A percentile compares a stretch with the other conserved stretches of the same genome.
Evolutionary conservation across 2,888 invertebrate genomes (phyloP).

Genomic region (Erynnis tages): DNA sequence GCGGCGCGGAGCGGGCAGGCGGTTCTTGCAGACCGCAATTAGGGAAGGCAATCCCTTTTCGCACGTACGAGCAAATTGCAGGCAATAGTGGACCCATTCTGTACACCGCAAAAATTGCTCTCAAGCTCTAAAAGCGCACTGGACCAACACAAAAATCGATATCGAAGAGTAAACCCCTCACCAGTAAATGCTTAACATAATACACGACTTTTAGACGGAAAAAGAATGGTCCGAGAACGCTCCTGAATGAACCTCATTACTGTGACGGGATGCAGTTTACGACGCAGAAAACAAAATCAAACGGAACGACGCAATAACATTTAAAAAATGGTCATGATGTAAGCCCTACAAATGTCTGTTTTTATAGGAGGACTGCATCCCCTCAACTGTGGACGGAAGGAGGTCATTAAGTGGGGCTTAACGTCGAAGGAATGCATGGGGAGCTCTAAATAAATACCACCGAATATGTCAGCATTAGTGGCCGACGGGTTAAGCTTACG

Average conservation of each 20-base stretch:
- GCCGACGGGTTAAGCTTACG: constrained; percentile 48
- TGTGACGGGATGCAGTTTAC: background rate
- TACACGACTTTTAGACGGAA: too few relatives aligned
- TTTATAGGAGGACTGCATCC: constrained; percentile 30
- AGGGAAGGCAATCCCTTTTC: constrained; percentile 64
- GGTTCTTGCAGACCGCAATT: constrained; percentile 49
- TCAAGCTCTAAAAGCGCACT: constrained; percentile 32
- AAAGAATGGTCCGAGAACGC: background rate
- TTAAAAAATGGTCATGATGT: constrained; percentile 11
- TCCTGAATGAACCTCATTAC: background rate
- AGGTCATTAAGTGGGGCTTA: constrained; percentile 57
- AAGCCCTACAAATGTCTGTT: constrained; percentile 14
- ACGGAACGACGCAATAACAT: background rate
- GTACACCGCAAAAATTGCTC: constrained; percentile 39
- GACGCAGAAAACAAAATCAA: background rate
- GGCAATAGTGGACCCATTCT: constrained; percentile 44
- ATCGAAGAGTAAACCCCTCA: constrained; percentile 1
- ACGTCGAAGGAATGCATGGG: constrained; percentile 47
- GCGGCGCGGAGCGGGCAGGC: constrained; percentile 35
- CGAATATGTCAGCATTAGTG: constrained; percentile 42
- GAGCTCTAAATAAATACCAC: constrained; percentile 57
- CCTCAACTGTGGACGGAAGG: constrained; percentile 45
- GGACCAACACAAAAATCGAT: constrained; percentile 17
- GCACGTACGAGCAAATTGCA: constrained; percentile 77
- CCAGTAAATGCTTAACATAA: constrained; percentile 6